Percentiles rank a stretch among this genome's conserved stretches.
Conservation (phyloP, 2,888 invertebrate species). For the Agrochola litura region DNA sequence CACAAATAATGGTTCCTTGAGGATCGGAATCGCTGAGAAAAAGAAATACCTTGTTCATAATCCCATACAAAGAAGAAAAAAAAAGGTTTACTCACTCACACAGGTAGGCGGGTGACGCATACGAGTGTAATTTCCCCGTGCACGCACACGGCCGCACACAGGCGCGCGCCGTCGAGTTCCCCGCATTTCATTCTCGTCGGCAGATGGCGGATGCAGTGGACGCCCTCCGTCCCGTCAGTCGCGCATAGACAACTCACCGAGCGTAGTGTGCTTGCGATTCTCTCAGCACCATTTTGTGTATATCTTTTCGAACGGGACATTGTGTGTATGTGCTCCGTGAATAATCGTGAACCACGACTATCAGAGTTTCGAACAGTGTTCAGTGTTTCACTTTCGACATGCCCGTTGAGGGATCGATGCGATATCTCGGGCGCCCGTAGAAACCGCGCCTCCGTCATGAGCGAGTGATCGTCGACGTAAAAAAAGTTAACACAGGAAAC, state of each 20-base stretch:
- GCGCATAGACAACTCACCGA: slow-evolving; percentile 89
- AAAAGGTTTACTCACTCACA: slow-evolving; percentile 86
- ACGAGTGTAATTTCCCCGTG: slow-evolving; percentile 78
- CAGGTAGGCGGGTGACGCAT: slow-evolving; percentile 75
- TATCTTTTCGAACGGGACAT: slow-evolving; percentile 89
- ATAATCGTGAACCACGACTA: slow-evolving; percentile 83
- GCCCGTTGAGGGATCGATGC: slow-evolving; percentile 87
- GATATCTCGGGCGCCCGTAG: slow-evolving; percentile 89
- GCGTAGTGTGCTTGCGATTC: slow-evolving; percentile 83
- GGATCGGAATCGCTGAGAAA: slow-evolving; percentile 78
- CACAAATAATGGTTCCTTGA: slow-evolving; percentile 69
- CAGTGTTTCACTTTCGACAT: slow-evolving; percentile 87
- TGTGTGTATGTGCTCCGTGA: slow-evolving; percentile 89
- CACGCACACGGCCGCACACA: slow-evolving; percentile 77
- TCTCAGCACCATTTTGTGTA: slow-evolving; percentile 89
- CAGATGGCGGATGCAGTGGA: slow-evolving; percentile 90
- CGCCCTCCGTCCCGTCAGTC: slow-evolving; percentile 89
- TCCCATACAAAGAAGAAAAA: slow-evolving; percentile 82
- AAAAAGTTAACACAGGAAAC: slow-evolving; percentile 90
- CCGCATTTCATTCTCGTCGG: slow-evolving; percentile 90
- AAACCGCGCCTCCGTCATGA: slow-evolving; percentile 90
- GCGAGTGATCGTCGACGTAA: slow-evolving; percentile 90
- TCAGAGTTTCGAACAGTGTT: slow-evolving; percentile 78
- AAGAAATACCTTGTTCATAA: slow-evolving; percentile 85
- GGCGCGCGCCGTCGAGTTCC: slow-evolving; percentile 79